Percentiles rank a stretch among this genome's conserved stretches.
phyloP scores from a whole-genome alignment of 1,140 invertebrate genomes.

The Lepidotrigona ventralis region DNA sequence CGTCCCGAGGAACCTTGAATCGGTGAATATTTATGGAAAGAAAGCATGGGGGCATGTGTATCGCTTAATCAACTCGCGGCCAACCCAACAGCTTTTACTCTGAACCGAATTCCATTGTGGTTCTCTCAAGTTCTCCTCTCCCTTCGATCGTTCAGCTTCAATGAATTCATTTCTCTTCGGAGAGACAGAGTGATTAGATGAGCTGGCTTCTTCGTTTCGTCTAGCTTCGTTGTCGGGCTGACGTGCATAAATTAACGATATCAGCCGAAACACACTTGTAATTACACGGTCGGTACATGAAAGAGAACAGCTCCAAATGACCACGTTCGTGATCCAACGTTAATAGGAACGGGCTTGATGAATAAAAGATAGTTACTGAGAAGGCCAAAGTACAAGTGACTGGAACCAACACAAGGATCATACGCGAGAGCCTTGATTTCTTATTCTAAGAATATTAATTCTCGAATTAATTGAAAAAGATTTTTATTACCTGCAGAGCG shows the following conservation, averaged over 20 bases:
- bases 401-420: slow-evolving; percentile 10
- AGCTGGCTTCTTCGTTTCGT: no score
- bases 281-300: slow-evolving; percentile 26
- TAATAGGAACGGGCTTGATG: slow-evolving; percentile 29
- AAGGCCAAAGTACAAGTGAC: slow-evolving; percentile 24
- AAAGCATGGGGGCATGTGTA: not conserved
- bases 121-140: not conserved
- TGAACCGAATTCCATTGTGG: not conserved
- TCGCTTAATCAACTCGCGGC: slow-evolving; percentile 2
- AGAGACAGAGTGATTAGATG: not conserved
- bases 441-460: no score
- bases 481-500: not conserved
- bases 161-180: no score
- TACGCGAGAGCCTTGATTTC: not conserved
- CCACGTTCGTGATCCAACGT: slow-evolving; percentile 21
- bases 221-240: not conserved
- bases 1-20: slow-evolving; percentile 11
- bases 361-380: slow-evolving; percentile 43
- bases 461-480: not conserved
- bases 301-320: slow-evolving; percentile 24
- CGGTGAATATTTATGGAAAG: slow-evolving; percentile 21
- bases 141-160: no score
- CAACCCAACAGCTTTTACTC: not conserved
- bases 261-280: slow-evolving; percentile 16
- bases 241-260: slow-evolving; percentile 16